phyloP scores from a whole-genome alignment of 2,113 vertebrate species.

The Dasyornis broadbenti region DNA sequence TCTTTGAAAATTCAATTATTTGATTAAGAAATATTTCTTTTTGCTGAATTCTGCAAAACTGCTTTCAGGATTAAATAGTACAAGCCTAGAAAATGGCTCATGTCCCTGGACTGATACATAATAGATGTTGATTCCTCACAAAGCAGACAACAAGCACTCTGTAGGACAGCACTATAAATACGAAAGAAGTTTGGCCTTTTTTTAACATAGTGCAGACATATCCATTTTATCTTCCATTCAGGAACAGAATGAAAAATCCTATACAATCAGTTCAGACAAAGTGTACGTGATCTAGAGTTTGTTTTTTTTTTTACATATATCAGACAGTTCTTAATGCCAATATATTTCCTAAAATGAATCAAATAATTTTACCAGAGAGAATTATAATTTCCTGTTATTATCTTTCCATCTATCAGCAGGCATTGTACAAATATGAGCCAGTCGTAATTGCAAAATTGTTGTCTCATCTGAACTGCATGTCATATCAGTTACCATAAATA shows the following conservation, averaged over 20 bases:
- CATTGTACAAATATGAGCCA: background rate
- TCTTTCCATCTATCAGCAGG: background rate
- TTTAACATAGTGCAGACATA: background rate
- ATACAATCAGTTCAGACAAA: background rate
- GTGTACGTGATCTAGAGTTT: background rate
- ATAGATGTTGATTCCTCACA: conserved; percentile 44
- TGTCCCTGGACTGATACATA: conserved; percentile 54
- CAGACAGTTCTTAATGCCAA: background rate
- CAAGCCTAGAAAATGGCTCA: conserved; percentile 1
- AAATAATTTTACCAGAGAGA: conserved; percentile 27
- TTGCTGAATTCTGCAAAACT: conserved; percentile 40
- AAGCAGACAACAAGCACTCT: conserved; percentile 48
- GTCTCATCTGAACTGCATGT: conserved; percentile 6
- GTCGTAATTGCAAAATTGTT: background rate
- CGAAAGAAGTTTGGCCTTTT: background rate
- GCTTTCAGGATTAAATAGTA: conserved; percentile 37
- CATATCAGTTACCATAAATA: background rate
- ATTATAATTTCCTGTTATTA: background rate
- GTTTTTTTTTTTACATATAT: conserved; percentile 20
- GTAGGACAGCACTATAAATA: conserved; percentile 26
- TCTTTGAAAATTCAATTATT: conserved; percentile 35
- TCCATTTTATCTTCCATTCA: conserved; percentile 14
- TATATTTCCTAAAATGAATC: conserved; percentile 30
- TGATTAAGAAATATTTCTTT: conserved; percentile 28
- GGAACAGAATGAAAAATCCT: background rate